phyloP scores from a whole-genome alignment of 2,888 invertebrate species.

The Drosophila koepferae region DNA sequence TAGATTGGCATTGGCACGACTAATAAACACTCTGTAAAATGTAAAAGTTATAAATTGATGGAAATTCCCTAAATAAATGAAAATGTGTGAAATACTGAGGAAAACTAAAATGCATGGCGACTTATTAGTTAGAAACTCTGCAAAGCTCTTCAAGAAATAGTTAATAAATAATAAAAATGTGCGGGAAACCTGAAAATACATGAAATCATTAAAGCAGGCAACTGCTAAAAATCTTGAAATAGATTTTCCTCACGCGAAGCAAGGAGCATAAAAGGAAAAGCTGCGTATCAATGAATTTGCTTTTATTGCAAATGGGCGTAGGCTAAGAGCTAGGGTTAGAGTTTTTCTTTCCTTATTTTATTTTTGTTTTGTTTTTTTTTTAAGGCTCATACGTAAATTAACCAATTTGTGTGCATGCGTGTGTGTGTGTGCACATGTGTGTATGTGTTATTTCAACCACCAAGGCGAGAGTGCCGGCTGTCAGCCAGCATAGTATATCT shows the following conservation, averaged over 20 bases:
- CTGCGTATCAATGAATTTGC: conserved; percentile 8
- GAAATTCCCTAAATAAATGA: neutral
- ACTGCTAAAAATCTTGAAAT: neutral
- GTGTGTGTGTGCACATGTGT: neutral
- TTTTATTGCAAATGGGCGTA: conserved; percentile 12
- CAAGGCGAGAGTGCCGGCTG: conserved; percentile 17
- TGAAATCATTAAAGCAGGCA: neutral
- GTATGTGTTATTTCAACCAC: conserved; percentile 40
- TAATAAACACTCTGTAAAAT: neutral
- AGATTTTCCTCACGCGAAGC: neutral
- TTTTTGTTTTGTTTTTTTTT: conserved; percentile 10
- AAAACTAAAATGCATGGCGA: neutral
- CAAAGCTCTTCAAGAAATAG: neutral
- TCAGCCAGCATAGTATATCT: conserved; percentile 17
- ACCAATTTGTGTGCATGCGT: conserved; percentile 44
- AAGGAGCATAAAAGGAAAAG: conserved; percentile 15
- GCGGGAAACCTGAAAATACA: neutral
- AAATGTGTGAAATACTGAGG: neutral
- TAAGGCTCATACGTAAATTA: conserved; percentile 49
- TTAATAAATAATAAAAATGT: neutral
- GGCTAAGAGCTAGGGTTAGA: conserved; percentile 6
- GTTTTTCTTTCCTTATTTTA: neutral
- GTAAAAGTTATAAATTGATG: neutral
- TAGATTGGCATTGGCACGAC: neutral
- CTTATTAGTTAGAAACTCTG: neutral